Evolutionary conservation across 2,113 vertebrate genomes (phyloP).

Genomic region (Suncus etruscus): DNA sequence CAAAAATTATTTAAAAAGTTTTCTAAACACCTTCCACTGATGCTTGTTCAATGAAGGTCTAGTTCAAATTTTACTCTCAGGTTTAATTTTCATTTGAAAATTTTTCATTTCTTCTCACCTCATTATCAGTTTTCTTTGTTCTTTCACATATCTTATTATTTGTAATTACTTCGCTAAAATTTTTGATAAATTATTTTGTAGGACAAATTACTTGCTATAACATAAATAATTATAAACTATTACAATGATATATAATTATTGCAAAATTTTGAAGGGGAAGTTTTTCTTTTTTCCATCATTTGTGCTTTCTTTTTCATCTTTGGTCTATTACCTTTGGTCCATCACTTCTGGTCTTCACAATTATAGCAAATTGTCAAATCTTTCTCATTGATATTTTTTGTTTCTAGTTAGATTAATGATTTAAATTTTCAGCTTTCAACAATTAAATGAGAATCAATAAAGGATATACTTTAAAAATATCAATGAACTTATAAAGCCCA

Average conservation of each 20-base stretch:
- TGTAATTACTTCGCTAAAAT: slow-evolving; percentile 48
- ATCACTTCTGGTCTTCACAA: background rate
- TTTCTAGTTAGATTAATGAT: slow-evolving; percentile 10
- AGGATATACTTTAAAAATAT: background rate
- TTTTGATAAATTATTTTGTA: slow-evolving; percentile 34
- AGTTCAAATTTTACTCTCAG: background rate
- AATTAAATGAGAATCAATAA: slow-evolving; percentile 22
- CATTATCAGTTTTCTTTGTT: slow-evolving; percentile 11
- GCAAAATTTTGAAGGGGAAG: background rate
- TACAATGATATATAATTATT: slow-evolving; percentile 18
- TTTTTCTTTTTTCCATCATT: background rate
- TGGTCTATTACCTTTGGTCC: background rate
- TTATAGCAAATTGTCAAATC: background rate
- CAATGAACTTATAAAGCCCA: background rate
- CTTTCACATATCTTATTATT: slow-evolving; percentile 55
- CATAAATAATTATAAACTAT: slow-evolving; percentile 24
- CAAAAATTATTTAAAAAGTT: background rate
- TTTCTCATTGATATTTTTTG: background rate
- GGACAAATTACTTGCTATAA: background rate
- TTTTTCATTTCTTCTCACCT: slow-evolving; percentile 55
- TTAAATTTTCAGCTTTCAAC: background rate
- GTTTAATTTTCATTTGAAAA: slow-evolving; percentile 53
- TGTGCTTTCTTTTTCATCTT: background rate
- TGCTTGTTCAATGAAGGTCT: slow-evolving; percentile 47
- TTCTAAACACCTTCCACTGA: background rate